Evolutionary conservation across 2,888 invertebrate genomes (phyloP).

Genomic region (Ypsolopha sequella): DNA sequence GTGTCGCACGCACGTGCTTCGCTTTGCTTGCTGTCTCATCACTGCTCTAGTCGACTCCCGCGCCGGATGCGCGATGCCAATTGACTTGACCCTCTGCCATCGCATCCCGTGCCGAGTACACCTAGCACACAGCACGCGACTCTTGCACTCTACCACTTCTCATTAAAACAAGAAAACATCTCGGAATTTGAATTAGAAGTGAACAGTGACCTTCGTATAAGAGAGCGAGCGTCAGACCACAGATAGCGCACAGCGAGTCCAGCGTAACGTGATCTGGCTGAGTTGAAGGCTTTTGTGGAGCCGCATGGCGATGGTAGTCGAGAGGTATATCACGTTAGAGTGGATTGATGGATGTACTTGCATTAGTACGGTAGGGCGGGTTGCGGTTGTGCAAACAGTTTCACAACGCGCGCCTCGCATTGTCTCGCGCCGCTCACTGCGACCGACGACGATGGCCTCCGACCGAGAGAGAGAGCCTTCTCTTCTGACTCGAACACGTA

Average conservation of each 20-base stretch:
- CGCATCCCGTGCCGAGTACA: conserved; percentile 9
- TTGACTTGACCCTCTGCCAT: conserved; percentile 63
- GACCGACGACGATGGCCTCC: conserved; percentile 37
- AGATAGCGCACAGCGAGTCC: conserved; percentile 1
- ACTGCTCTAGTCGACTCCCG: background rate
- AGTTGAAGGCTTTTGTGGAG: background rate
- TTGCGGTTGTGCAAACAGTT: conserved; percentile 58
- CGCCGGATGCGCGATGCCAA: conserved; percentile 58
- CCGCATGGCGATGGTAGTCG: background rate
- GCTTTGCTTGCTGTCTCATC: background rate
- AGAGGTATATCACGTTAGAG: background rate
- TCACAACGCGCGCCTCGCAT: conserved; percentile 63
- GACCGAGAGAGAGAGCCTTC: no score
- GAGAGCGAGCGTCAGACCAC: conserved; percentile 7
- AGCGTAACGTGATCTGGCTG: conserved; percentile 1
- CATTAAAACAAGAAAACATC: background rate
- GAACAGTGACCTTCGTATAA: conserved; percentile 9
- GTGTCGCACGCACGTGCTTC: background rate
- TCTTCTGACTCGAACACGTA: no score
- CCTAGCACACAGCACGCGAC: conserved; percentile 8
- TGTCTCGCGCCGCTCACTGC: conserved; percentile 67
- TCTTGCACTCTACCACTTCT: background rate
- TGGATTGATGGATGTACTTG: conserved; percentile 5
- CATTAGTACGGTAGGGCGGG: conserved; percentile 32
- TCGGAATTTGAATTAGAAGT: background rate